Conservation (phyloP, 2,888 invertebrate species). For the Ptilodon capucinus region DNA sequence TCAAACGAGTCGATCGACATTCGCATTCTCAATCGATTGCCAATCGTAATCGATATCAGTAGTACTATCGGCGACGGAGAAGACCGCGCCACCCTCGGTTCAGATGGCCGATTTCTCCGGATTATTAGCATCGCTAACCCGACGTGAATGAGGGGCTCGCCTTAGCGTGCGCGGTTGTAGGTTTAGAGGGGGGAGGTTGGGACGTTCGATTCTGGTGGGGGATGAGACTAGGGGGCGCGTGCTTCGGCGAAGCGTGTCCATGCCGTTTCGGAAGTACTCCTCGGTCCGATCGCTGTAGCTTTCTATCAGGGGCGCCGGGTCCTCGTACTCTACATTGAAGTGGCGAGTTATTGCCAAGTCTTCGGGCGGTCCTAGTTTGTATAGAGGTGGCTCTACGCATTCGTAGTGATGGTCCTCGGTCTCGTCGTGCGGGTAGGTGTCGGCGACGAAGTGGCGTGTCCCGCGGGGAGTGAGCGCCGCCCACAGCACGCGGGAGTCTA, state of each 20-base stretch:
- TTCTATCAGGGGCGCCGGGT: conserved; percentile 89
- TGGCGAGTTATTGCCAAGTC: conserved; percentile 86
- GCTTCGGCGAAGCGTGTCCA: conserved; percentile 74
- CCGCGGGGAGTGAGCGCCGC: conserved; percentile 92
- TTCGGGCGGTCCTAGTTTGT: conserved; percentile 75
- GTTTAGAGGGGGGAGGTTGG: conserved; percentile 90
- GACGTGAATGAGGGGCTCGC: conserved; percentile 73
- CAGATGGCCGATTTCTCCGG: conserved; percentile 77
- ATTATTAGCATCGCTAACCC: conserved; percentile 76
- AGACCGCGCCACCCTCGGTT: conserved; percentile 79
- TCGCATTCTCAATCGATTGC: conserved; percentile 58
- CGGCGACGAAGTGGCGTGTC: conserved; percentile 89
- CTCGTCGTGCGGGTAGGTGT: conserved; percentile 84
- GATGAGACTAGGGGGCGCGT: conserved; percentile 88
- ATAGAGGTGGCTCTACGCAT: conserved; percentile 84
- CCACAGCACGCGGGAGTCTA: conserved; percentile 89
- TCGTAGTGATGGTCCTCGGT: conserved; percentile 87
- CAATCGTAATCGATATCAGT: conserved; percentile 74
- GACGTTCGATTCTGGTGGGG: conserved; percentile 91
- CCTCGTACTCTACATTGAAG: conserved; percentile 91
- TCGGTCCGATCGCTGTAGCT: conserved; percentile 84
- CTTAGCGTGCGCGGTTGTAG: conserved; percentile 81
- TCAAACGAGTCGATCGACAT: conserved; percentile 74
- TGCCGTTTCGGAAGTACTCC: conserved; percentile 71
- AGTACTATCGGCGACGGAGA: conserved; percentile 79